These are phyloP conservation scores for Aporrectodea caliginosa DNA, from an alignment of 1,140 invertebrate species.

Conservation along the genomic window DNA sequence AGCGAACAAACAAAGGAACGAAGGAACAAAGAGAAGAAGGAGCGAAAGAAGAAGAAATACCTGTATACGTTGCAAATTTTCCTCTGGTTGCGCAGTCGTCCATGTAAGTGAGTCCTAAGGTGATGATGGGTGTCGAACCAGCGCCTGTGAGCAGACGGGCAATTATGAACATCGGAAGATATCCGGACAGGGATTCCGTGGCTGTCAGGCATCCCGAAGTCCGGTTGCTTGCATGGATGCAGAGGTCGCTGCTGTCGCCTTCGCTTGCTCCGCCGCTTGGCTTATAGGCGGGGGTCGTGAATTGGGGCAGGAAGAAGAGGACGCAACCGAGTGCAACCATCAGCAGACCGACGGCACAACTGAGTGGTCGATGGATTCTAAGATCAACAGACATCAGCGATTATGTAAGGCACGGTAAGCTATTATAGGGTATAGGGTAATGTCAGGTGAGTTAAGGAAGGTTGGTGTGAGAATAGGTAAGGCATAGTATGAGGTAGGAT, in stretches of 20 bases:
- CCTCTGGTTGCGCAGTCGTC: constrained; percentile 12
- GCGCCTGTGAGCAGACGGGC: constrained; percentile 8
- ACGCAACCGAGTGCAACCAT: constrained; percentile 13
- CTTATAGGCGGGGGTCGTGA: not conserved
- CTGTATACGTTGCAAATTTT: constrained; percentile 18
- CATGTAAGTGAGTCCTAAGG: constrained; percentile 17
- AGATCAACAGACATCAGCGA: too few species aligned
- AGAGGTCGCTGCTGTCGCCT: not conserved
- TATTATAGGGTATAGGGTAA: too few species aligned
- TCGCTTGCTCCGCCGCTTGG: not conserved
- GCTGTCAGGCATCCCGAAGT: not conserved
- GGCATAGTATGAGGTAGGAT: too few species aligned
- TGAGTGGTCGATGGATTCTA: constrained; percentile 12
- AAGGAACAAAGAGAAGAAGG: too few species aligned
- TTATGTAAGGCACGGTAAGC: too few species aligned
- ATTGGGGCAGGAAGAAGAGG: constrained; percentile 9
- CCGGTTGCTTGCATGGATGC: not conserved
- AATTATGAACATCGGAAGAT: constrained; percentile 14
- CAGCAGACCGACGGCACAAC: constrained; percentile 2
- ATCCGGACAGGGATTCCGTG: not conserved
- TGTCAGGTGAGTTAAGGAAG: too few species aligned
- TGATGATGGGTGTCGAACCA: constrained; percentile 10
- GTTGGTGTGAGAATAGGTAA: too few species aligned
- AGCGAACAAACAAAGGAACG: too few species aligned
- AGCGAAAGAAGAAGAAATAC: too few species aligned